Conservation (phyloP, 2,113 vertebrate genomes). For the Athene noctua region DNA sequence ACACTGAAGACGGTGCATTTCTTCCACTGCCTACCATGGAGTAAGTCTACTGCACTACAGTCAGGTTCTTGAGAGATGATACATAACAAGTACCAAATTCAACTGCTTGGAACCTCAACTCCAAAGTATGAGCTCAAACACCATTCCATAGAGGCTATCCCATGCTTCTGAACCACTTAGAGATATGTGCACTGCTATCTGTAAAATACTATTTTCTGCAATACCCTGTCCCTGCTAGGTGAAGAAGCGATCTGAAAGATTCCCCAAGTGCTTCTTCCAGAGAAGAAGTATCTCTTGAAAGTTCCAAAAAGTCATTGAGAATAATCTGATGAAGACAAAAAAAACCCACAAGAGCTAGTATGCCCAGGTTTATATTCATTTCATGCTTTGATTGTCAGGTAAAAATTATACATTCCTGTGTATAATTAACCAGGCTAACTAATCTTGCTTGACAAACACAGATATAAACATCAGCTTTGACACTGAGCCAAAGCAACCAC, state of each 20-base stretch:
- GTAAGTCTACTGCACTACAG: background rate
- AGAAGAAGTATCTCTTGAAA: background rate
- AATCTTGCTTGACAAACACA: constrained; percentile 75
- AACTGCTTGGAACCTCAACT: background rate
- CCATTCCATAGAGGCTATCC: background rate
- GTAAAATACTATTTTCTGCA: background rate
- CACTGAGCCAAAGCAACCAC: constrained; percentile 65
- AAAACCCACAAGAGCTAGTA: constrained; percentile 41
- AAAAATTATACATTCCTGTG: constrained; percentile 64
- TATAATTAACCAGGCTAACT: constrained; percentile 76
- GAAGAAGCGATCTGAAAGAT: background rate
- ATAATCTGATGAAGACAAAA: constrained; percentile 19
- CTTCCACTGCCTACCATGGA: background rate
- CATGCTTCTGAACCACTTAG: background rate
- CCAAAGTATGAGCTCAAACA: background rate
- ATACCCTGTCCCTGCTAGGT: background rate
- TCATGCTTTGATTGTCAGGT: constrained; percentile 20
- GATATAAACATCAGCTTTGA: constrained; percentile 67
- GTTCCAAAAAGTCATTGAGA: background rate
- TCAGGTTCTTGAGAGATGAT: background rate
- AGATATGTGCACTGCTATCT: background rate
- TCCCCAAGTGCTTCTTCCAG: background rate
- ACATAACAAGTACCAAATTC: background rate
- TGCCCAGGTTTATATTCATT: background rate
- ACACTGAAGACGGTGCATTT: background rate